Percentiles rank a stretch among this genome's conserved stretches.
Conservation (phyloP, 2,113 vertebrate genomes). For the Pangasianodon gigas region DNA sequence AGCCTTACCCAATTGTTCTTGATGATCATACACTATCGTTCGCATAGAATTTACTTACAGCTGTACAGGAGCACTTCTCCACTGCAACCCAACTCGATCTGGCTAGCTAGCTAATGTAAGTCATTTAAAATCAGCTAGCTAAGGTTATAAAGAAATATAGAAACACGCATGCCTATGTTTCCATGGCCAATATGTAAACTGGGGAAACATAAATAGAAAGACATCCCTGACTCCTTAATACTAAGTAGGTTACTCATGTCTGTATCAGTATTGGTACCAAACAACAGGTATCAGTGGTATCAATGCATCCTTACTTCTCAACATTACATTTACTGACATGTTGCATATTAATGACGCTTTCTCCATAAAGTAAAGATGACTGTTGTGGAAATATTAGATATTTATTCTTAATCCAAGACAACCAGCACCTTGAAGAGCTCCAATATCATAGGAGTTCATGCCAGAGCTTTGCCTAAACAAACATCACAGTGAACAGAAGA, state of each 20-base stretch:
- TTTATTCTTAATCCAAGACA: not conserved
- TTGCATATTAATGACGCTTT: not conserved
- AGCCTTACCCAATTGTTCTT: not conserved
- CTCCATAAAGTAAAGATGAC: not conserved
- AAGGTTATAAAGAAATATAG: too few species aligned
- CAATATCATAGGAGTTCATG: not conserved
- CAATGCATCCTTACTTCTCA: not conserved
- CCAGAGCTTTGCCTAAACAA: constrained; percentile 5
- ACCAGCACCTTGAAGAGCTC: constrained; percentile 50
- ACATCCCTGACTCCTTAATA: not conserved
- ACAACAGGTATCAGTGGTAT: not conserved
- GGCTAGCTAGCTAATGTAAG: not conserved
- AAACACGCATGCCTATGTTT: too few species aligned
- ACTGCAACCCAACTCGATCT: not conserved
- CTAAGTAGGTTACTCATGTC: not conserved
- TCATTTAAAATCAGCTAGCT: not conserved
- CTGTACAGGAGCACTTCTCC: not conserved
- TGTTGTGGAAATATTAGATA: not conserved
- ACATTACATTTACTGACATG: not conserved
- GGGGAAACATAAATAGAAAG: not conserved
- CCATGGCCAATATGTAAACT: too few species aligned
- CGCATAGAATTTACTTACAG: not conserved
- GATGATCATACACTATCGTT: not conserved
- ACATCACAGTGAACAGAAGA: not conserved
- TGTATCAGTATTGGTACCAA: not conserved